Conservation (phyloP, 2,113 vertebrate genomes). For the Pteronura brasiliensis region DNA sequence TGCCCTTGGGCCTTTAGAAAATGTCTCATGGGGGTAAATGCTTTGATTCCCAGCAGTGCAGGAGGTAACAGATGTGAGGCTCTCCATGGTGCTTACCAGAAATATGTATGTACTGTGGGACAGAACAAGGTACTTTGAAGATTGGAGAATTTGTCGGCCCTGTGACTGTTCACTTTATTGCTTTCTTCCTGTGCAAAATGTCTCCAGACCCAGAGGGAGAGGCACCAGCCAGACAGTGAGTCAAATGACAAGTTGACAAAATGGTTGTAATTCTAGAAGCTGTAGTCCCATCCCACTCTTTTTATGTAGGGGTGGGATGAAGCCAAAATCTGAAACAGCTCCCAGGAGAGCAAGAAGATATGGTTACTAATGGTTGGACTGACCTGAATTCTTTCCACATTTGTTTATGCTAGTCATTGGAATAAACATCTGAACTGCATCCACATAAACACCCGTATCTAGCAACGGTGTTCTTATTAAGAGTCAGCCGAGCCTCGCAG, state of each 20-base stretch:
- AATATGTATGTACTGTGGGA: slow-evolving; percentile 46
- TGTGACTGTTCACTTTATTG: slow-evolving; percentile 42
- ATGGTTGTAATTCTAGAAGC: slow-evolving; percentile 65
- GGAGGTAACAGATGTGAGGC: slow-evolving; percentile 40
- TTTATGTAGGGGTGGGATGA: not conserved
- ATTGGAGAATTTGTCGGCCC: not conserved
- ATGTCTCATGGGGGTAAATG: slow-evolving; percentile 4
- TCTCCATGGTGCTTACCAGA: slow-evolving; percentile 58
- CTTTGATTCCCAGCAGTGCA: slow-evolving; percentile 55
- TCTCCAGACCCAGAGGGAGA: slow-evolving; percentile 57
- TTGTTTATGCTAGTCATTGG: not conserved
- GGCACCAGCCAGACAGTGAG: slow-evolving; percentile 20
- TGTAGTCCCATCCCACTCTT: not conserved
- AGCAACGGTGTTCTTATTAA: rapidly evolving
- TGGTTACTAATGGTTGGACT: slow-evolving; percentile 30
- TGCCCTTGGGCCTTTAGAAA: slow-evolving; percentile 51
- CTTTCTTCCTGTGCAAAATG: slow-evolving; percentile 62
- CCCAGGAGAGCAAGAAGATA: slow-evolving; percentile 35
- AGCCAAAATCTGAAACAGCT: slow-evolving; percentile 38
- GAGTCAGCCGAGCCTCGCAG: not conserved
- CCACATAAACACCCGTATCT: not conserved
- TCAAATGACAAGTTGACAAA: slow-evolving; percentile 60
- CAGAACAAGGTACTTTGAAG: slow-evolving; percentile 60
- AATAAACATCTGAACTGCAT: not conserved
- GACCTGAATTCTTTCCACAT: slow-evolving; percentile 25